Conservation (phyloP, 2,888 invertebrate species). For the Caradrina clavipalpis region DNA sequence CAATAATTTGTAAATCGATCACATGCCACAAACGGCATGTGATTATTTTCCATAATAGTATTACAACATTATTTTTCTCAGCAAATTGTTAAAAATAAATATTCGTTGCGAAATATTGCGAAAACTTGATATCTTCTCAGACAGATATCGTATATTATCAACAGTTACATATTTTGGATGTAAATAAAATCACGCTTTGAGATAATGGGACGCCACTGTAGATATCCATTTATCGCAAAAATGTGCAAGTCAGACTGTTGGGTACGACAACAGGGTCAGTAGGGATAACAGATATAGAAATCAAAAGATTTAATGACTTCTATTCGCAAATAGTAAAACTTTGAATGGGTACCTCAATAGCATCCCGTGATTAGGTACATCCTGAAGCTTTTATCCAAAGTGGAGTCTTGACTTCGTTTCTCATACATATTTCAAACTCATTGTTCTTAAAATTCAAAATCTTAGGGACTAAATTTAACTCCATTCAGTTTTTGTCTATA, state of each 20-base stretch:
- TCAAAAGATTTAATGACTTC: not conserved
- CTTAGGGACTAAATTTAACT: too few relatives aligned
- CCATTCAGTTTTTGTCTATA: too few relatives aligned
- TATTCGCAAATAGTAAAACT: not conserved
- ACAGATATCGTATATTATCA: constrained; percentile 29
- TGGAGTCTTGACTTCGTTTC: too few relatives aligned
- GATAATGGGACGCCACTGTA: constrained; percentile 22
- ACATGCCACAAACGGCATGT: not conserved
- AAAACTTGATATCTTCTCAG: constrained; percentile 33
- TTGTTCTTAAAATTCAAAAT: not conserved
- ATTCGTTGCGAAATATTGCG: constrained; percentile 52
- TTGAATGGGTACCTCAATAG: not conserved
- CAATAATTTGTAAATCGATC: not conserved
- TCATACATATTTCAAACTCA: too few relatives aligned
- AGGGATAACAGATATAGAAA: not conserved
- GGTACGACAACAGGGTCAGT: constrained; percentile 3
- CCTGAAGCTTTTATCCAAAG: too few relatives aligned
- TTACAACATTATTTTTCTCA: too few relatives aligned
- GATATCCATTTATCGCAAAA: constrained; percentile 18
- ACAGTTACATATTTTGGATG: constrained; percentile 23
- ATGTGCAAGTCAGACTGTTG: constrained; percentile 18
- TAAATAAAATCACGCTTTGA: constrained; percentile 24
- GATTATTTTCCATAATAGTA: too few relatives aligned
- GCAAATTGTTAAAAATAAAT: constrained; percentile 13
- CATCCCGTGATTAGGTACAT: too few relatives aligned